Base-by-base conservation (phyloP, 1,140 invertebrate species). In the Drosophila rhopaloa region DNA sequence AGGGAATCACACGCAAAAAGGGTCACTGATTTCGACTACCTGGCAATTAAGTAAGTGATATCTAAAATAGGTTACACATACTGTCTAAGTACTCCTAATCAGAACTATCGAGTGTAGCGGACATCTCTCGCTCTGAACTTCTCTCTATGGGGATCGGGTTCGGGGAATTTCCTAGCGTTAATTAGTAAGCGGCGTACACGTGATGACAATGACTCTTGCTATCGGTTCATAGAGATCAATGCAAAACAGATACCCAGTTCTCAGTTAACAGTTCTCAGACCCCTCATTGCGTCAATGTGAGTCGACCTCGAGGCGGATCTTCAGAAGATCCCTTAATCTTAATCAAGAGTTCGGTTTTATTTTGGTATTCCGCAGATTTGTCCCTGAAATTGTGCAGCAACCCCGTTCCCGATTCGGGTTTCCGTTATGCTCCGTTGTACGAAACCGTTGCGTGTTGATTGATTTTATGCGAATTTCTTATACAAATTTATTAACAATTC, bases 361-460 rank as follows among this genome's bases (percentile, higher is more conserved):
- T 40, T 65, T 54, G 19, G 55, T 62, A n/a, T 44, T 35, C 44
- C 32, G 8, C 29, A 11, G 44, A 57, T 37, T 70, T 84, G 81
- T 86, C 82, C 82, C 79, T 85, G 82, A 85, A 86, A 60, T 86
- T 85, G 82, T 85, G 82, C 82, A 85, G 63, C 74, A 66, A 85
- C 82, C 82, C 82, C 79, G 75, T 51, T 61, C 82, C 78, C 79
- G 65, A 47, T 67, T 76, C 40, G 51, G 37, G 59, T 65, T 78
- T 85, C 74, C 82, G 78, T 85, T 81, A 77, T 67, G 29, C 43
- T 40, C 37, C 41, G 47, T 38, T 66, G 46, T 71, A 56, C 70
- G 32, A 56, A 53, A 35, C 50, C 38, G 71, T 66, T 63, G 56
- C 59, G 65, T 68, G 58, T 67, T 67, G 79, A 73, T 81, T 73